Conservation (phyloP, 2,113 vertebrate genomes). For the Phainopepla nitens region DNA sequence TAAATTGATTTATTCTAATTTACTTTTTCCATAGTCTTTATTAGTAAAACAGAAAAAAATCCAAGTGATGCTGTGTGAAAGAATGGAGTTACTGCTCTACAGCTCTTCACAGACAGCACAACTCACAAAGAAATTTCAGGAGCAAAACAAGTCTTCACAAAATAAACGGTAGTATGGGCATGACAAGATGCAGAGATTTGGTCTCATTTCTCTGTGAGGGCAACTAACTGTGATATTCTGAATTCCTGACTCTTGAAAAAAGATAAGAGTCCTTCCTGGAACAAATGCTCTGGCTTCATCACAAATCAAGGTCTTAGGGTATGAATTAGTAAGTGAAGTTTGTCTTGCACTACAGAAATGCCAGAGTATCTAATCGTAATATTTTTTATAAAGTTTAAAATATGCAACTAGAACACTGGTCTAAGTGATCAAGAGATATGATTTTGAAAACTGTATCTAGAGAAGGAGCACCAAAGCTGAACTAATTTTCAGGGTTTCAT, state of each 20-base stretch:
- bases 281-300: not conserved
- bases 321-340: not conserved
- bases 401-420: not conserved
- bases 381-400: not conserved
- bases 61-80: not conserved
- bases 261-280: not conserved
- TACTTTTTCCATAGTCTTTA: not conserved
- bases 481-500: not conserved
- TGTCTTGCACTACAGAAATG: not conserved
- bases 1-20: not conserved
- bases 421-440: not conserved
- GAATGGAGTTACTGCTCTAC: not conserved
- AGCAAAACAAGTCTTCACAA: not conserved
- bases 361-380: not conserved
- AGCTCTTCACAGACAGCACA: not conserved
- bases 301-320: not conserved
- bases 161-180: not conserved
- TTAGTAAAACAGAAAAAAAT: not conserved
- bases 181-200: not conserved
- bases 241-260: not conserved
- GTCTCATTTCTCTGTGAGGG: not conserved
- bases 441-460: not conserved
- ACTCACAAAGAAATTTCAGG: not conserved
- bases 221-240: not conserved
- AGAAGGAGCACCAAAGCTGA: not conserved